A percentile compares a stretch with the other conserved stretches of the same genome.
These are phyloP conservation scores for Rapana venosa DNA, from an alignment of 2,888 invertebrate genomes.

Conservation along the genomic window DNA sequence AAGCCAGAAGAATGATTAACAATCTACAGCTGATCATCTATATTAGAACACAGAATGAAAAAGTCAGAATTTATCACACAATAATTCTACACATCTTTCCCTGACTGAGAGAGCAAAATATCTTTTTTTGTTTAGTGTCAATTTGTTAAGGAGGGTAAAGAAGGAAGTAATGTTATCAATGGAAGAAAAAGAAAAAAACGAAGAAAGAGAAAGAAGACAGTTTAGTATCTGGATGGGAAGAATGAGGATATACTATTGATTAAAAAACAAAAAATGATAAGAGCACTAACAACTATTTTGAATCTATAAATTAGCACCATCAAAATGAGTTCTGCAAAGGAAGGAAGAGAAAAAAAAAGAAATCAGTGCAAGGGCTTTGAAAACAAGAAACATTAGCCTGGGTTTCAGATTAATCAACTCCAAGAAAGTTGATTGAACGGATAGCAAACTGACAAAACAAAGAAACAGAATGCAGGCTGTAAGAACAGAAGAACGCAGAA, in stretches of 20 bases:
- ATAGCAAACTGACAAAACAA: background rate
- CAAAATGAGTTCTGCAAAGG: background rate
- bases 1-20: background rate
- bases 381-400: background rate
- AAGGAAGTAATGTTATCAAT: background rate
- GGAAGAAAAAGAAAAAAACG: background rate
- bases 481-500: slow-evolving; percentile 2
- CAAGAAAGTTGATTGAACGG: background rate
- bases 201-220: background rate
- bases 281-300: background rate
- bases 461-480: background rate
- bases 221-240: background rate
- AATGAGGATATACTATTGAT: background rate
- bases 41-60: background rate
- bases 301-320: no score
- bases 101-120: no score
- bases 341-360: background rate
- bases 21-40: background rate
- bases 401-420: background rate
- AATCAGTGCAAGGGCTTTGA: background rate
- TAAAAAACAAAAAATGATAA: background rate
- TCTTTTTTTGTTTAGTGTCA: no score
- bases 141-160: background rate
- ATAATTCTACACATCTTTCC: no score
- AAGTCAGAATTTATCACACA: background rate